Evolutionary conservation across 1,140 invertebrate species (phyloP), one percentile per base, ranked within the genome.

Genomic region (Homarus americanus): DNA sequence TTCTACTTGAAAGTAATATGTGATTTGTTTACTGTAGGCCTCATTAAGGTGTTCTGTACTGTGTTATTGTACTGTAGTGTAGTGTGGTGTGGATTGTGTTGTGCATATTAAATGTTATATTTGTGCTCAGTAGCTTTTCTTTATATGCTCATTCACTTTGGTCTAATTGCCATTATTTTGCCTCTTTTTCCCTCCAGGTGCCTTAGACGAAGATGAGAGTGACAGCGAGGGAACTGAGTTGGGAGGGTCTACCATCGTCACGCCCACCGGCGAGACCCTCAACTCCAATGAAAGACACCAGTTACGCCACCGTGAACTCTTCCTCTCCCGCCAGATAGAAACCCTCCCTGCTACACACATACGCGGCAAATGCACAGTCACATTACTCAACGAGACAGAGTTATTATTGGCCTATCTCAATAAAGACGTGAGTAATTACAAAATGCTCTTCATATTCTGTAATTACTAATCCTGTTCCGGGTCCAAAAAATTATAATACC

Each of bases 321-420:
- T 99, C 95, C 95, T 99, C 73, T 99, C 99, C 12, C 96, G 99
- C 92, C 98, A 99, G 95, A 97, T 99, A 91, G 99, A 99, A 95
- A 99, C 98, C 40, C 96, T 99, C 94, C 98, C 99, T 66, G 99
- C 99, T 79, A 99, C 98, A 83, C 98, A 99, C 95, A 99, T 99
- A 93, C 96, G 99, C 93, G 99, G 99, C 94, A 99, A 99, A 96
- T 99, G 99, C 95, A 97, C 97, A 92, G 99, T 99, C 92, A 99
- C 98, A 82, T 95, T 99, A 87, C 96, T 99, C 94, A 99, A 99
- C 95, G 99, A 99, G 96, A 99, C 98, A 78, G 99, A 99, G 95
- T 98, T 98, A 92, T 95, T 99, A 93, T 95, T 97, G 93, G 98
- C 98, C 94, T 99, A 99, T 96, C 96, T 99, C 92, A 98, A 98